Evolutionary conservation across 1,140 invertebrate genomes (phyloP), one percentile per base, ranked within the genome.

Genomic region (Bombus vancouverensis): DNA sequence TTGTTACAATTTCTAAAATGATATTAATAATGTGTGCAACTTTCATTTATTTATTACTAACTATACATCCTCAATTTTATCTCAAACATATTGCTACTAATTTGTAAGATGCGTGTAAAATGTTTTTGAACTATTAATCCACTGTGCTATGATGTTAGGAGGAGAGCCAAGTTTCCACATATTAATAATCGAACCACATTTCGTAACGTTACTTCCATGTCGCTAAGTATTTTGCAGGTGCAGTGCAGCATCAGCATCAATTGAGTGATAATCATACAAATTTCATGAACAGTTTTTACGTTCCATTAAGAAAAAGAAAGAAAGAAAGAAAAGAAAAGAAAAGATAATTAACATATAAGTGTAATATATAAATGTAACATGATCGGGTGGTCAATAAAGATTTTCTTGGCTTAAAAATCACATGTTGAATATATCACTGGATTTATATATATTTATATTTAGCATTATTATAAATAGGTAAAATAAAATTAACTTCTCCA

Each of bases 201-300:
- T 93, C 91, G 86, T 92, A 89, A 89, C 81, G 87, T 90, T 91
- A 85, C 91, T 91, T 93, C 89, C 92, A 87, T 92, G 91, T 94
- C 92, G 92, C 92, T 93, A 93, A 94, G 94, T 95, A 94, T 94
- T 94, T 94, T 95, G 91, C 94, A 95, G 94, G 94, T 94, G 94
- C 94, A 92, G 94, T 86, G 89, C 92, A 93, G 91, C 94, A 94
- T 92, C 94, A 92, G 82, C 93, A 93, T 94, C 92, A 88, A 90
- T 93, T 94, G 89, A 92, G 91, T 92, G 92, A 94, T 92, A 91
- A 91, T 89, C 70, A 92, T 91, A 91, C 88, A 92, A 89, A 87
- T 89, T 91, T 90, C 88, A 89, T 87, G 91, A 92, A 93, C 89
- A 90, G 91, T 92, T 92, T 92, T 86, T 90, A 92, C 81, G 83